Base-by-base conservation (phyloP, 1,140 invertebrate genomes). In the Mamestra configurata region DNA sequence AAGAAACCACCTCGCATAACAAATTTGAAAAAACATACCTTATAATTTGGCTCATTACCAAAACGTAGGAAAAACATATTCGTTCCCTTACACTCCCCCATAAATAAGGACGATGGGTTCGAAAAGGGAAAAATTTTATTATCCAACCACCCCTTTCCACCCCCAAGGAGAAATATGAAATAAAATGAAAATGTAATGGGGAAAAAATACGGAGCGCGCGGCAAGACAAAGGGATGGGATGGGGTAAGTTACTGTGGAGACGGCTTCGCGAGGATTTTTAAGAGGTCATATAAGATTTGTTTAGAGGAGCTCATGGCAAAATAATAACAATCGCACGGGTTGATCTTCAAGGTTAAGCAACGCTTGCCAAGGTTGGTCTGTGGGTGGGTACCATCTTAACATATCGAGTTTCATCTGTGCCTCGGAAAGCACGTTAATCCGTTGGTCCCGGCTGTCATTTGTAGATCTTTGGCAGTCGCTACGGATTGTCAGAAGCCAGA, bases 181-280 rank as follows among this genome's bases (percentile, higher is more conserved):
- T 94, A 94, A 94, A 94, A 94, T 94, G 93, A 94, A 94, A 94
- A 94, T 92, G 91, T 94, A 93, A 94, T 94, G 90, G 92, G 92
- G 89, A 94, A 94, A 93, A 94, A 94, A 94, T 94, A 93, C 91
- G 87, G 86, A 89, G 87, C 84, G 86, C 84, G 81, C 68, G 85
- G 90, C 86, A 94, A 94, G 93, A 94, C 93, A 93, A 92, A 94
- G 91, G 90, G 93, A 92, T 85, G 84, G 86, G 83, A 85, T 71
- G 53, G 15, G 86, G 5, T 61, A 15, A n/a, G 15, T 5, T 64
- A 59, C 22, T 80, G 51, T 88, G 88, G 91, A 89, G 72, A 71
- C 37, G 80, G 85, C 71, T 72, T 71, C 11, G 51, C 31, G 61
- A 22, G 22, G 1, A 11, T 20, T 53, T 35, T 73, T n/a, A n/a